Conservation (phyloP, 2,797 vertebrate species). For the Oophaga sylvatica region DNA sequence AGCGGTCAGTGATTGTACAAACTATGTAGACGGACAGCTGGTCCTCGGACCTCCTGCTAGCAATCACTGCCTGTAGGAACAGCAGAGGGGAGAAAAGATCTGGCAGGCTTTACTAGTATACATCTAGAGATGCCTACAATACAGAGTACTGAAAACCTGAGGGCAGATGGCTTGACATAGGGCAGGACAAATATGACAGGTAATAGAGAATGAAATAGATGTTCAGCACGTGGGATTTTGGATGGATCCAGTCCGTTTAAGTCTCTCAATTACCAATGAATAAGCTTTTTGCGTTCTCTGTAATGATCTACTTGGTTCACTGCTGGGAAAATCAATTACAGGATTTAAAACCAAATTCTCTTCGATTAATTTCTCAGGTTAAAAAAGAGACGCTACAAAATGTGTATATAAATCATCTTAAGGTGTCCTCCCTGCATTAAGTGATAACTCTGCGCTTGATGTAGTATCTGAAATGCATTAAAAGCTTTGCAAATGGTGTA, state of each 20-base stretch:
- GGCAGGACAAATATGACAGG: slow-evolving; percentile 49
- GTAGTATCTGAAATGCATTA: neutral
- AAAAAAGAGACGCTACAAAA: neutral
- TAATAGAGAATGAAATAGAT: slow-evolving; percentile 44
- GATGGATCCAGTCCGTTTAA: neutral
- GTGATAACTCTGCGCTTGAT: neutral
- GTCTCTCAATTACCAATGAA: neutral
- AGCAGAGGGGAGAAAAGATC: slow-evolving; percentile 30
- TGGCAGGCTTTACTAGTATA: slow-evolving; percentile 36
- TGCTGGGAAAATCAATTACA: slow-evolving; percentile 24
- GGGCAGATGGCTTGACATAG: slow-evolving; percentile 50
- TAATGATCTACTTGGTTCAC: slow-evolving; percentile 1
- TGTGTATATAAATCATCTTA: neutral
- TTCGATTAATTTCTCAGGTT: neutral
- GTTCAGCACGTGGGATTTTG: neutral
- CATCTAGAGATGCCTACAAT: slow-evolving; percentile 23
- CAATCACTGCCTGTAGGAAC: slow-evolving; percentile 14
- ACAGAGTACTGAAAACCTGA: slow-evolving; percentile 32
- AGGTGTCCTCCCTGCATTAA: neutral
- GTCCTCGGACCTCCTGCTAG: slow-evolving; percentile 35
- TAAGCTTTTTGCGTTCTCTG: neutral
- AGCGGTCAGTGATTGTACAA: slow-evolving; percentile 54
- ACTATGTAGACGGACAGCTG: slow-evolving; percentile 46
- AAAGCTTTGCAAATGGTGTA: slow-evolving; percentile 5
- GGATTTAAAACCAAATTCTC: neutral